Base-by-base conservation (phyloP, 1,140 invertebrate genomes). In the Diachasma alloeum region DNA sequence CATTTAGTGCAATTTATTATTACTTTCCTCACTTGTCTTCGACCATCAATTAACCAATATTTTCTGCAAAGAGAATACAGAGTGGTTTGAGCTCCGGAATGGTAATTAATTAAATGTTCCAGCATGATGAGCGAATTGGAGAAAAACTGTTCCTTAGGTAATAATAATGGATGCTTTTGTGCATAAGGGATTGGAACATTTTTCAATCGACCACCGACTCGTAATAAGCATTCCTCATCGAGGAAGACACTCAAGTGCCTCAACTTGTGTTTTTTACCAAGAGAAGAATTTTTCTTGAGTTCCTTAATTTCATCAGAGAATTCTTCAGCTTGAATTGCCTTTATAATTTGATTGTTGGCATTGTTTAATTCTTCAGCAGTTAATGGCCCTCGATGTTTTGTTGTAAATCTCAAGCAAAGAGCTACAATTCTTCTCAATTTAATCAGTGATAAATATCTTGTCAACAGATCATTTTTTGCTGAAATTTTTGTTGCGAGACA, bases 181-280 rank as follows among this genome's bases (percentile, higher is more conserved):
- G 0, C 8, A 36, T 71, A 53, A 9, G 39, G 37, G 0, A 75
- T 8, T 0, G n/a, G 1, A 2, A 68, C 22, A 39, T 75, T 63
- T 4, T 72, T 13, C 9, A 84, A 70, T 24, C 83, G 37, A 4
- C 84, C 81, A 15, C 82, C 84, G 4, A 85, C 85, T 24, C 81
- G 75, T 11, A 86, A 9, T 0, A 86, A 9, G 31, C 81, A 81
- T 10, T 78, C 66, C 9, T 74, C 5, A 48, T 83, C 83, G 1
- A 86, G 4, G 70, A 85, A 84, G 1, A 80, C 83, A n/a, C n/a
- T n/a, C n/a, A n/a, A n/a, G n/a, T n/a, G n/a, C n/a, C n/a, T n/a
- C n/a, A n/a, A n/a, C n/a, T n/a, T n/a, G n/a, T n/a, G n/a, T n/a
- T n/a, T n/a, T n/a, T n/a, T n/a, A n/a, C n/a, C n/a, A n/a, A n/a